Evolutionary conservation across 2,888 invertebrate species (phyloP), one percentile per base, ranked within the genome.

Genomic region (Octodonta nipae): DNA sequence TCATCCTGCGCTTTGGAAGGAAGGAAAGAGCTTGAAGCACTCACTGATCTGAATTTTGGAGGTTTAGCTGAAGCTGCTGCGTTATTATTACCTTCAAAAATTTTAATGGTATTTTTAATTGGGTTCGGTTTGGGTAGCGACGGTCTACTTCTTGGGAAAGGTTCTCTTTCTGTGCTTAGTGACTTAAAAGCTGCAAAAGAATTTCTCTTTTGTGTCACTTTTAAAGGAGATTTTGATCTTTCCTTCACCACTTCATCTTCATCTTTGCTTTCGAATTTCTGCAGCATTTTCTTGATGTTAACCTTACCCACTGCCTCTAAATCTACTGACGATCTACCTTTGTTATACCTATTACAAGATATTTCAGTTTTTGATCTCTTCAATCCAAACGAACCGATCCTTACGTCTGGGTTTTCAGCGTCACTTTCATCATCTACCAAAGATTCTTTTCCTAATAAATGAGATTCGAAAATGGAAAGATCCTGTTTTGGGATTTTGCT

Each of bases 401-500:
- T 26, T 31, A 43, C 36, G 28, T 45, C 43, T 31, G 42, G 34
- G 24, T 48, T 45, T 4, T 42, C 42, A 24, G 46, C 47, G 33
- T 45, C 42, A 25, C 32, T 36, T 15, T 37, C 37, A 13, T 43
- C 35, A 13, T 43, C 41, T 24, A 49, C 44, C 3, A 48, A 34
- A 12, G 20, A n/a, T 24, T 36, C 40, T 43, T 58, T 58, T 2
- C 60, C 60, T 7, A 54, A 46, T 25, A 63, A 42, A 36, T 57
- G 53, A 14, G 47, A 47, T 43, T 63, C 63, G 36, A 63, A 63
- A 36, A 56, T 58, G 16, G 52, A 52, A 5, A 63, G 49, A 38
- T 60, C 61, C 37, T 56, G 55, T 44, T 53, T 55, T 3, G 61
- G 58, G 13, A 63, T 45, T 48, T 56, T 60, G 37, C 45, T 55